Evolutionary conservation across 2,797 vertebrate species (phyloP), one percentile per base, ranked within the genome.

Genomic region (Microhierax caerulescens): DNA sequence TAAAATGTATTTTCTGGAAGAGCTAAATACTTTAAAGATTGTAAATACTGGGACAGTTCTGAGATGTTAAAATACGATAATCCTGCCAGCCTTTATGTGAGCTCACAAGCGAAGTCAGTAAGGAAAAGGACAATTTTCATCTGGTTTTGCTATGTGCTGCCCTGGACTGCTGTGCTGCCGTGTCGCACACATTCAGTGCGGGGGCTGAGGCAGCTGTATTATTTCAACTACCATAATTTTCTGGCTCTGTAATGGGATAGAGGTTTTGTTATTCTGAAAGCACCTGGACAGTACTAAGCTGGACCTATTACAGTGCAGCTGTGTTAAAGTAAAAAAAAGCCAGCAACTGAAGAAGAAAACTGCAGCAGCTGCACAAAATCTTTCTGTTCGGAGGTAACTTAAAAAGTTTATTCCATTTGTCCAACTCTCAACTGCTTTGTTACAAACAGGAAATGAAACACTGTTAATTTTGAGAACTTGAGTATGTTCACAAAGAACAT

Each of bases 361-460:
- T 5, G 85, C 73, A 69, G 74, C 92, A 94, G 94, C 95, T 88
- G 87, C 36, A 48, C 5, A 13, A 75, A 84, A 90, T 76, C 83
- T 34, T 73, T 70, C 67, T 65, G 41, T 47, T 86, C 73, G 70
- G 86, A 96, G 82, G 80, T 37, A 85, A 81, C 7, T 65, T 86
- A 34, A 88, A 86, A 88, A 65, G 93, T 92, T 94, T n/a, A 69
- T 83, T 93, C 86, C 64, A 41, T 80, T 93, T 85, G 84, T 81
- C 73, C 91, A 79, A 85, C 77, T 67, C 56, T 94, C 70, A 3
- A 1, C 53, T 15, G 34, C 75, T 95, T 84, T 90, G 82, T 79
- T 67, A 78, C 43, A 95, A 95, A 93, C 77, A 92, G 91, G 93
- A 97, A 96, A 86, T 88, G 88, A 93, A 95, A 74, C 53, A 76